Evolutionary conservation across 2,888 invertebrate genomes (phyloP).

Genomic region (Mayetiola destructor): DNA sequence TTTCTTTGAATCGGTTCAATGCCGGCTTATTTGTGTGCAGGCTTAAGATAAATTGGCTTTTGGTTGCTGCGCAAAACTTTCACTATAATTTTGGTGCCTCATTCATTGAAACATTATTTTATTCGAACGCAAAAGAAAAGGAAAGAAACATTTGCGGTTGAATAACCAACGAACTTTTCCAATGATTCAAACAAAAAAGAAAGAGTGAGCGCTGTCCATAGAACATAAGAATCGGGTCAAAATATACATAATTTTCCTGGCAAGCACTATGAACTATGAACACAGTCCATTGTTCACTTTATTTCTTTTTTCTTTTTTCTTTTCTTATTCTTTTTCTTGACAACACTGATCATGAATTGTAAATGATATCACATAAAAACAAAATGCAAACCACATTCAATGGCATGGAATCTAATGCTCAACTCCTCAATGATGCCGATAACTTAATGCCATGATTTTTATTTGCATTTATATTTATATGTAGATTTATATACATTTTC

Average conservation of each 20-base stretch:
- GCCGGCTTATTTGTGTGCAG: neutral
- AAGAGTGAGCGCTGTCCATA: too few relatives aligned
- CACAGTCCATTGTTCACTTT: too few relatives aligned
- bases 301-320: too few relatives aligned
- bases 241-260: too few relatives aligned
- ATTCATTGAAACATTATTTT: neutral
- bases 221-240: too few relatives aligned
- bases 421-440: too few relatives aligned
- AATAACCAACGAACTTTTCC: constrained; percentile 1
- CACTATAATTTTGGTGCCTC: constrained; percentile 5
- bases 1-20: neutral
- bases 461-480: constrained; percentile 7
- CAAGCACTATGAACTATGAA: too few relatives aligned
- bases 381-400: too few relatives aligned
- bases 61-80: neutral
- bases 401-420: too few relatives aligned
- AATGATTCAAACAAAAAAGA: neutral
- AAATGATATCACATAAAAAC: too few relatives aligned
- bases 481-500: neutral
- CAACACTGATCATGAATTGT: too few relatives aligned
- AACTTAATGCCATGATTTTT: constrained; percentile 12
- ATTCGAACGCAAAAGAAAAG: neutral
- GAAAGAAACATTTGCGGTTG: neutral
- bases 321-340: too few relatives aligned
- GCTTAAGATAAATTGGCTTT: neutral